Conservation (phyloP, 1,140 invertebrate species). For the Drosophila tsacasi region DNA sequence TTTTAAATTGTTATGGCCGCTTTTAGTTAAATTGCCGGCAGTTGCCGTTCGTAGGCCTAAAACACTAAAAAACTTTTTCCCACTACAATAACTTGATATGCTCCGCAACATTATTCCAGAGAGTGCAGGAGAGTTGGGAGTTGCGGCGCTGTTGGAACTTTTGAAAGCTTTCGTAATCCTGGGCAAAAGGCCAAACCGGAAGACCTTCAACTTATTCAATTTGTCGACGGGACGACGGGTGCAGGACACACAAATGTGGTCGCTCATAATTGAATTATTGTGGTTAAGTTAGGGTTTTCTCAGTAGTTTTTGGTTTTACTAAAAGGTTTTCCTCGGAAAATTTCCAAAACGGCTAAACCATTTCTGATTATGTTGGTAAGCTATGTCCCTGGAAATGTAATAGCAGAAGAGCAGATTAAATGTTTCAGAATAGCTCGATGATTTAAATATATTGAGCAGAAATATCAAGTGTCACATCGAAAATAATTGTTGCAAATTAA, state of each 20-base stretch:
- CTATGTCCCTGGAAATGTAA: slow-evolving; percentile 1
- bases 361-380: slow-evolving; percentile 25
- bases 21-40: slow-evolving; percentile 76
- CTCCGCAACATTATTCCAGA: slow-evolving; percentile 40
- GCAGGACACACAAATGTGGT: slow-evolving; percentile 33
- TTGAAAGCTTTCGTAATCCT: slow-evolving; percentile 54
- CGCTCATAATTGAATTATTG: slow-evolving; percentile 60
- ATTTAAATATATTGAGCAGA: slow-evolving; percentile 4
- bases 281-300: slow-evolving; percentile 25
- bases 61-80: slow-evolving; percentile 61
- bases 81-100: slow-evolving; percentile 71
- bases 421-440: not conserved
- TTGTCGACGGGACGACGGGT: slow-evolving; percentile 36
- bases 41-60: slow-evolving; percentile 38
- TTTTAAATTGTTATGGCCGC: slow-evolving; percentile 71
- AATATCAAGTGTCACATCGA: not conserved
- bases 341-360: slow-evolving; percentile 5
- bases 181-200: slow-evolving; percentile 17
- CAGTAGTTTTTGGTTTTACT: slow-evolving; percentile 4
- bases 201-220: slow-evolving; percentile 72
- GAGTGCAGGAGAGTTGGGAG: slow-evolving; percentile 16
- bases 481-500: not conserved
- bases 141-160: slow-evolving; percentile 15
- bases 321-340: slow-evolving; percentile 23
- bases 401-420: not conserved